Conservation (phyloP, 2,113 vertebrate genomes). For the Isichthys henryi region DNA sequence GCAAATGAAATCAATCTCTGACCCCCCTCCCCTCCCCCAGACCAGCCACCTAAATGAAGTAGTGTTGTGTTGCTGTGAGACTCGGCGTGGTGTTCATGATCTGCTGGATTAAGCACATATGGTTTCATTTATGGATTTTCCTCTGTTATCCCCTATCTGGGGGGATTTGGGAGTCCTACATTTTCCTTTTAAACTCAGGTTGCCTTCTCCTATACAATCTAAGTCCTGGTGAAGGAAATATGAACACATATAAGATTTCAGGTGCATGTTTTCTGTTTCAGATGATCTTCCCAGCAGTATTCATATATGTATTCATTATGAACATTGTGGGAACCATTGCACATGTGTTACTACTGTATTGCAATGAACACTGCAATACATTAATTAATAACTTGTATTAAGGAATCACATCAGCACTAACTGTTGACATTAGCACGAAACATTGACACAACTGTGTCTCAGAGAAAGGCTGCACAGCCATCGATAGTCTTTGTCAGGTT, state of each 20-base stretch:
- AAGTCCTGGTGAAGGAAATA: neutral
- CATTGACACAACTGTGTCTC: neutral
- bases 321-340: neutral
- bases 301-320: neutral
- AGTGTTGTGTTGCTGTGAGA: constrained; percentile 24
- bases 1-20: constrained; percentile 38
- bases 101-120: constrained; percentile 54
- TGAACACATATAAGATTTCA: neutral
- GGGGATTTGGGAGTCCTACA: neutral
- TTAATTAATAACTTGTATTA: neutral
- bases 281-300: neutral
- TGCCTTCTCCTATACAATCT: neutral
- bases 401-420: neutral
- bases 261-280: neutral
- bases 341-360: neutral
- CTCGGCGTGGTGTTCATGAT: constrained; percentile 36
- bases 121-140: constrained; percentile 60
- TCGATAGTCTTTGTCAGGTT: neutral
- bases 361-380: neutral
- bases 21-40: constrained; percentile 25
- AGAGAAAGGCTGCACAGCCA: neutral
- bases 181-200: constrained; percentile 19
- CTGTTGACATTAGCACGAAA: neutral
- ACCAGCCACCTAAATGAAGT: constrained; percentile 19
- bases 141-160: constrained; percentile 12